Base-by-base conservation (phyloP, 1,140 invertebrate species). In the Drosophila simulans region DNA sequence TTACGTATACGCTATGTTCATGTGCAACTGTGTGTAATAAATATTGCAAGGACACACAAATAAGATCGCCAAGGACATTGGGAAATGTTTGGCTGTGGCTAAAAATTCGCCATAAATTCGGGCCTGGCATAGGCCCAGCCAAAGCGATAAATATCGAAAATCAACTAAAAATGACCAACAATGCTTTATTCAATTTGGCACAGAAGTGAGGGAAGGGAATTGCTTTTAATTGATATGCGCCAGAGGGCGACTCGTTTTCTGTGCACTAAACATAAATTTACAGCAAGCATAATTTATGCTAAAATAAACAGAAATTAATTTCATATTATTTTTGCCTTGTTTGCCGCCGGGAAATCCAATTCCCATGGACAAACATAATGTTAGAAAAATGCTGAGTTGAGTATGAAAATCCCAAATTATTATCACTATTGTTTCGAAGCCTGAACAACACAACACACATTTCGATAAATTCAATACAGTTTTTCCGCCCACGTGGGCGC, bases 261-360 rank as follows among this genome's bases (percentile, higher is more conserved):
- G 8, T 25, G 5, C 42, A 27, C 62, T 51, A 39, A 80, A 73
- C 58, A 81, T 77, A 72, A 77, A 81, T 77, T 72, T 56, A n/a
- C 35, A 37, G 25, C 43, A 40, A 42, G 17, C 27, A 79, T 76
- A 89, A 69, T 89, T 76, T 88, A 83, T 89, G 83, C 83, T 35
- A 54, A 79, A 83, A 86, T 89, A 79, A 86, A 86, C 83, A 86
- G 62, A 73, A 89, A 80, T 89, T 89, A 89, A 80, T 69, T 89
- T 68, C 73, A 58, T 64, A 84, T 77, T 75, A 65, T 75, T 68
- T 59, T 71, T 52, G 63, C 54, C 45, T 35, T 53, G 56, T 77
- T 76, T 57, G 51, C 46, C 42, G 22, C 25, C 35, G 55, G 43
- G 17, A 52, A 55, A 52, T 52, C 51, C 35, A 72, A 64, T 80